Evolutionary conservation across 2,797 vertebrate genomes (phyloP), one percentile per base, ranked within the genome.

Genomic region (Enteromius thamalakanensis): DNA sequence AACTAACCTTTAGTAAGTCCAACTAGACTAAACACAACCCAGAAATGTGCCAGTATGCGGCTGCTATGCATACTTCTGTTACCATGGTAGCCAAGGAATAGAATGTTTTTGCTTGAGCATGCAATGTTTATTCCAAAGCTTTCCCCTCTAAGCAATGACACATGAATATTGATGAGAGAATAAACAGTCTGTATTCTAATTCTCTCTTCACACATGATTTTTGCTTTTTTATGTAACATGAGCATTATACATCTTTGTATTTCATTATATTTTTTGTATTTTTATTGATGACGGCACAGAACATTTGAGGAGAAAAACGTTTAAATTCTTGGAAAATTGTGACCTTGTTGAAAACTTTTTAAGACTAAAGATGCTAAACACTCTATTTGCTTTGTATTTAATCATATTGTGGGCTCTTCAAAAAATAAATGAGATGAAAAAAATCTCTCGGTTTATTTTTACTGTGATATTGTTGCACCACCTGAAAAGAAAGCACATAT

Each of bases 51-150:
- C 69, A 82, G 79, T 77, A 84, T 84, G 71, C 62, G 42, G 88
- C 87, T 88, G 84, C 87, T 81, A 69, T 82, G 70, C 79, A 87
- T 70, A 76, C 81, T 85, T 71, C 42, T 34, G 92, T 93, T 86
- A 69, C 89, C 86, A 87, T 89, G 87, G 85, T 19, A 12, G 79
- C 70, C 80, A 29, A 70, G 79, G 3, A 60, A 62, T 71, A 80
- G 88, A 88, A 90, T 92, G 89, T 89, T 90, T 91, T 91, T 89
- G 87, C 77, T 80, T 21, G 49, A 87, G 83, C 88, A 68, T 77
- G 47, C 69, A 68, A 40, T 58, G 67, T 87, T 86, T 88, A 77
- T 83, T 70, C 37, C 51, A 62, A 68, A 75, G 71, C 70, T 87
- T 83, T 88, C 78, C 84, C 71, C 42, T 71, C 65, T 77, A 72